Base-by-base conservation (phyloP, 2,888 invertebrate species). In the Acanthacorydalis orientalis region DNA sequence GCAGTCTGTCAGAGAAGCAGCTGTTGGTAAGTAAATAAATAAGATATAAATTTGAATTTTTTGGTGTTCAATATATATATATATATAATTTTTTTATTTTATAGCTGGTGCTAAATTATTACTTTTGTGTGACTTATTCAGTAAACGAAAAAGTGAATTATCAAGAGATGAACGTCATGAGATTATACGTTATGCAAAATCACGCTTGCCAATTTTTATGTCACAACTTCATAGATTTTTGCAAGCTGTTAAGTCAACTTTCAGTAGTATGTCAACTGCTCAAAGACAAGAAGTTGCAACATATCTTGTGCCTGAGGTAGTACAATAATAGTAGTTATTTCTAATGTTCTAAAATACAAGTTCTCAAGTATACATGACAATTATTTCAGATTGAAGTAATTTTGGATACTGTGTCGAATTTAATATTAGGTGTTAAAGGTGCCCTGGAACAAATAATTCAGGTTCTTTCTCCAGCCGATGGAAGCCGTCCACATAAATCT, bases 281-380 rank as follows among this genome's bases (percentile, higher is more conserved):
- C 77, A 79, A 57, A 66, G 77, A 54, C 67, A 73, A 50, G 76
- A 78, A 55, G 69, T 80, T 51, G 77, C 78, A 31, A 69, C 72
- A 39, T 78, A 76, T 63, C 67, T 80, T 55, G 77, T 78, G 57
- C 79, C 80, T 54, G 78, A 80, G 68, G 78, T 78, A 62, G 58
- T 56, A 41, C 40, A 16, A 44, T 46, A 15, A 7, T 42, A 33
- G 39, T 11, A 31, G 16, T 16, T 46, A 10, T 16, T 46, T 11
- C 4, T 14, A n/a, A 3, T 1, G 16, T 11, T 38, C 12, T 37
- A 38, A 12, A 23, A 23, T 23, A 6, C n/a, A 23, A 23, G 6
- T 23, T 23, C 3, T 23, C 6, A 23, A 23, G 6, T 16, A 10
- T 34, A 38, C 43, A 23, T 1, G 12, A 12, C 2, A 12, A 11